Evolutionary conservation across 2,113 vertebrate species (phyloP).

Genomic region (Caracal caracal): DNA sequence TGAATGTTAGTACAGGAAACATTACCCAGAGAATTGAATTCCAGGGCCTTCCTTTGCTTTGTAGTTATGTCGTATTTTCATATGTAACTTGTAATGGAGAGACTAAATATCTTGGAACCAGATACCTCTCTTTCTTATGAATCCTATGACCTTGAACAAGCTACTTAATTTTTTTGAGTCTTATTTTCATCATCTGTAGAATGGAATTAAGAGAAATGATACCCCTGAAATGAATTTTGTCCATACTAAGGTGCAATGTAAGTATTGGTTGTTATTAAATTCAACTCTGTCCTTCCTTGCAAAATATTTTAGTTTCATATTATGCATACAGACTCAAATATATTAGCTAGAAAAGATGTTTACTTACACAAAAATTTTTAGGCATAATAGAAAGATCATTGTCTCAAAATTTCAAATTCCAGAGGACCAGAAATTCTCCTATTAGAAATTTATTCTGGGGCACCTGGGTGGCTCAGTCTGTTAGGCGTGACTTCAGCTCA

Average conservation of each 20-base stretch:
- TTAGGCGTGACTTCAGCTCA: no score
- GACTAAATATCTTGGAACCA: not conserved
- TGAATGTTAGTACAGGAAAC: not conserved
- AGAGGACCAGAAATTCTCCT: not conserved
- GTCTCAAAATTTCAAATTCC: constrained; percentile 21
- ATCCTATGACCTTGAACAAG: not conserved
- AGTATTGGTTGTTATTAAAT: constrained; percentile 23
- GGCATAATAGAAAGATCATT: not conserved
- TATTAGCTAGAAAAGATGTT: not conserved
- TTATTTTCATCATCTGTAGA: not conserved
- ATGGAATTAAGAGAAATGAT: not conserved
- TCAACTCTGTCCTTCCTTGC: not conserved
- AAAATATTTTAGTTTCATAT: constrained; percentile 29
- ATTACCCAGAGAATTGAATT: not conserved
- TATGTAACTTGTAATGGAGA: not conserved
- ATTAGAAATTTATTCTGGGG: not conserved
- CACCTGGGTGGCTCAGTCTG: no score
- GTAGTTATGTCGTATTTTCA: not conserved
- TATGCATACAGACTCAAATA: not conserved
- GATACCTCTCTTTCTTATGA: not conserved
- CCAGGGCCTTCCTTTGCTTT: not conserved
- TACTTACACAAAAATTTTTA: constrained; percentile 15
- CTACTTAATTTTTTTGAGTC: not conserved
- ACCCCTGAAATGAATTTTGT: not conserved
- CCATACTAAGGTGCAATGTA: not conserved